These are phyloP conservation scores for Acestrorhynchus altus DNA, from an alignment of 2,797 vertebrate species.

Conservation along the genomic window DNA sequence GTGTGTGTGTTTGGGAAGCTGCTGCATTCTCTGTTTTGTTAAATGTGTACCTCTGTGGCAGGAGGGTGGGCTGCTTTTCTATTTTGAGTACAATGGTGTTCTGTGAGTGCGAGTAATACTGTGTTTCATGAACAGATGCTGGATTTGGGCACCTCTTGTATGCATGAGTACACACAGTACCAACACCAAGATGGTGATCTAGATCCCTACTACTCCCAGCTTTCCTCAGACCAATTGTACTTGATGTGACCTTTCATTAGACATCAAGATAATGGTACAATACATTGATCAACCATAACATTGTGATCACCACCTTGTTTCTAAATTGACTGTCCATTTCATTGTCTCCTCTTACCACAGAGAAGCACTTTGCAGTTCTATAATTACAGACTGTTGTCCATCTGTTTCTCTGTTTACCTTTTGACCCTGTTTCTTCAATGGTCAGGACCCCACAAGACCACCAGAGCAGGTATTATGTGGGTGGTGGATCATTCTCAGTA, in stretches of 20 bases:
- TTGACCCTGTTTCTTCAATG: no score
- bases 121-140: conserved; percentile 3
- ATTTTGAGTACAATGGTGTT: conserved; percentile 4
- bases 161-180: not conserved
- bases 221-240: not conserved
- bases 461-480: no score
- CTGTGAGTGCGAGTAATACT: conserved; percentile 11
- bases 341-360: no score
- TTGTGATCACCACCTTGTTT: no score
- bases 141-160: not conserved
- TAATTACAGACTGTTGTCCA: no score
- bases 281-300: no score
- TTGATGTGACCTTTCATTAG: not conserved
- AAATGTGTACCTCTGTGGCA: not conserved
- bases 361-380: no score
- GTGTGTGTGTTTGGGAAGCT: not conserved
- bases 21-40: conserved; percentile 15
- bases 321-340: no score
- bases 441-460: no score
- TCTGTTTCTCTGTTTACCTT: no score
- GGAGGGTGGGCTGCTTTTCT: conserved; percentile 21
- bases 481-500: no score
- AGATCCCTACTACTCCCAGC: not conserved
- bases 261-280: not conserved
- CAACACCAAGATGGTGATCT: not conserved